Evolutionary conservation across 2,888 invertebrate genomes (phyloP).

Genomic region (Cerceris rybyensis): DNA sequence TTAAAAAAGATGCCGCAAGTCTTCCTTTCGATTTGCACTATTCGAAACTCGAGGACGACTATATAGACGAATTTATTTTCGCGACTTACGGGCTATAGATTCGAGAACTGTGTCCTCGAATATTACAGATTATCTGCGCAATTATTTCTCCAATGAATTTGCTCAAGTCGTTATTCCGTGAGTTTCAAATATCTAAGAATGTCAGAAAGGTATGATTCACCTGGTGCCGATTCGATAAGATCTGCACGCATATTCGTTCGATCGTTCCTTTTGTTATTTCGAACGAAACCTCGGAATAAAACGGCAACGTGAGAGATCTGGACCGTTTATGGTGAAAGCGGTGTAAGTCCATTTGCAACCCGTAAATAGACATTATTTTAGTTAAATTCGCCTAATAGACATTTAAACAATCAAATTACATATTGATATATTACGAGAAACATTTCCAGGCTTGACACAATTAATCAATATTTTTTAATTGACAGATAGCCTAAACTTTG

Average conservation of each 20-base stretch:
- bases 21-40: slow-evolving; percentile 58
- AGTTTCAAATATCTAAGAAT: slow-evolving; percentile 10
- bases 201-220: slow-evolving; percentile 13
- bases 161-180: slow-evolving; percentile 35
- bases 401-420: too few relatives aligned
- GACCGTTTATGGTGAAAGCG: slow-evolving; percentile 15
- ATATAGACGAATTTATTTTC: slow-evolving; percentile 18
- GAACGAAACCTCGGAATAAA: slow-evolving; percentile 12
- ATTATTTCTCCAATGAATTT: slow-evolving; percentile 33
- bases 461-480: too few relatives aligned
- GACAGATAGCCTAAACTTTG: too few relatives aligned
- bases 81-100: slow-evolving; percentile 19
- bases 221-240: neutral
- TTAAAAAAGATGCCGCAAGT: slow-evolving; percentile 37
- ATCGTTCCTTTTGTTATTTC: slow-evolving; percentile 21
- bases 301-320: slow-evolving; percentile 16
- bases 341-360: slow-evolving; percentile 8
- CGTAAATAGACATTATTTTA: too few relatives aligned
- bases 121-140: slow-evolving; percentile 19
- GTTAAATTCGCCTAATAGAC: too few relatives aligned
- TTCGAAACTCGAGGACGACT: slow-evolving; percentile 33
- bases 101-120: slow-evolving; percentile 11
- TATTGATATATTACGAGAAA: slow-evolving; percentile 13
- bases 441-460: neutral
- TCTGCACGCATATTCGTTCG: slow-evolving; percentile 8